phyloP scores from a whole-genome alignment of 2,888 invertebrate genomes.

The Ecliptopera silaceata region DNA sequence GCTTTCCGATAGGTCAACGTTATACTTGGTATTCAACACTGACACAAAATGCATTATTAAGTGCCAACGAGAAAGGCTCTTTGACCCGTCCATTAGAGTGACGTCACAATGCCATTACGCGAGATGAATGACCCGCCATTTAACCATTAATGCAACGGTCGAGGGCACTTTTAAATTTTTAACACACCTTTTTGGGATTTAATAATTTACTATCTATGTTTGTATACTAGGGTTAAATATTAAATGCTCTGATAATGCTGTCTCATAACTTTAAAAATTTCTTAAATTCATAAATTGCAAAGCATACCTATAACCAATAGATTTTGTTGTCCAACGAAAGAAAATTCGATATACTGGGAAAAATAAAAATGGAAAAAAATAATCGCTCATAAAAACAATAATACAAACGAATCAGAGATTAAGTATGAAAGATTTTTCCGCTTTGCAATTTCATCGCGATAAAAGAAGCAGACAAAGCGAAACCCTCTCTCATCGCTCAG shows the following conservation, averaged over 20 bases:
- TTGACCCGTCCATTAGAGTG: slow-evolving; percentile 57
- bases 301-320: too few relatives aligned
- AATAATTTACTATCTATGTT: slow-evolving; percentile 1
- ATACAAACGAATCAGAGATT: slow-evolving; percentile 17
- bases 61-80: slow-evolving; percentile 51
- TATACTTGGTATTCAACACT: slow-evolving; percentile 29
- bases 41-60: slow-evolving; percentile 57
- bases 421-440: slow-evolving; percentile 25
- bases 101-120: slow-evolving; percentile 56
- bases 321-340: too few relatives aligned
- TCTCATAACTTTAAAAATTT: too few relatives aligned
- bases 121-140: slow-evolving; percentile 62
- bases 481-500: slow-evolving; percentile 52
- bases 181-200: slow-evolving; percentile 22
- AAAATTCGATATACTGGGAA: too few relatives aligned
- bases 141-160: slow-evolving; percentile 51
- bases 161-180: slow-evolving; percentile 48
- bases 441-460: slow-evolving; percentile 24
- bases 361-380: too few relatives aligned
- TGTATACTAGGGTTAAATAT: slow-evolving; percentile 1
- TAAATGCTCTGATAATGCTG: too few relatives aligned
- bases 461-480: slow-evolving; percentile 45
- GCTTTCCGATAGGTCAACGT: slow-evolving; percentile 5
- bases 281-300: too few relatives aligned
- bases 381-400: slow-evolving; percentile 24